A percentile compares a stretch with the other conserved stretches of the same genome.
Conservation (phyloP, 2,797 vertebrate genomes). For the Chromis chromis region DNA sequence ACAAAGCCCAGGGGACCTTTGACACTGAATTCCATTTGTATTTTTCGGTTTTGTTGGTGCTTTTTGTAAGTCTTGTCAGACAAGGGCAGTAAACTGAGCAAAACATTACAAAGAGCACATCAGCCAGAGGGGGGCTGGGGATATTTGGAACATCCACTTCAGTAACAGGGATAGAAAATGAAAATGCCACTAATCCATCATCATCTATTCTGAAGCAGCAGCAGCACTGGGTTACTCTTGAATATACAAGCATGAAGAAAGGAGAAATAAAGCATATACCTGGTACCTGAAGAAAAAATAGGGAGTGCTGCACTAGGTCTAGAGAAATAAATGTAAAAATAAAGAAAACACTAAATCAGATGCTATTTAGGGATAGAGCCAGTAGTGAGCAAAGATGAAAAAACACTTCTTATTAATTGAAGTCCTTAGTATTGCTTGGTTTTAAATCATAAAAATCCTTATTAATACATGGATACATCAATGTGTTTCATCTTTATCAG, state of each 20-base stretch:
- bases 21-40: slow-evolving; percentile 31
- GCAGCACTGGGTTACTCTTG: neutral
- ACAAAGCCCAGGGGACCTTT: slow-evolving; percentile 41
- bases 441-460: no score
- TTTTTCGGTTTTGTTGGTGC: neutral
- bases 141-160: neutral
- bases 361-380: no score
- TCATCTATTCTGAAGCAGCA: neutral
- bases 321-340: no score
- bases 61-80: slow-evolving; percentile 10
- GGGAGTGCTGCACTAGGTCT: no score
- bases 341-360: no score
- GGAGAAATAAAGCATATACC: no score
- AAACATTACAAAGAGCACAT: slow-evolving; percentile 4
- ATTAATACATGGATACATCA: no score
- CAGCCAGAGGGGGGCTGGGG: neutral
- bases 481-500: no score
- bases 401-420: no score
- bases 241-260: neutral
- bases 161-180: neutral
- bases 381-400: no score
- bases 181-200: neutral
- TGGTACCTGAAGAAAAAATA: no score
- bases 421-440: no score
- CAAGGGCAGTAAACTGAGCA: neutral